These are phyloP conservation scores for Motacilla tschutschensis DNA, from an alignment of 2,113 vertebrate genomes.

Conservation along the genomic window DNA sequence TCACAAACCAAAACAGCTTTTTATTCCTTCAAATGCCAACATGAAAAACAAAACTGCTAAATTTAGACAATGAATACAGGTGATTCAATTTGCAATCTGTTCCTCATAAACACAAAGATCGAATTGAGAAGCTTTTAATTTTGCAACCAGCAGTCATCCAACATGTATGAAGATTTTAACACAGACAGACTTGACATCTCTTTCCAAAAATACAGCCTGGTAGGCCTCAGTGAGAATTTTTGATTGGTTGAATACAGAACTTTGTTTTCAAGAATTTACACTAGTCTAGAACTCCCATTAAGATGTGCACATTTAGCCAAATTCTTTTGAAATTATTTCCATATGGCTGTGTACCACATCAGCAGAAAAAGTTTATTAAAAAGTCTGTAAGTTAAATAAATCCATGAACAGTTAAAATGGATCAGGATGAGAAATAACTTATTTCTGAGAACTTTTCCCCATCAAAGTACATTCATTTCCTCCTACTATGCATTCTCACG, in stretches of 20 bases:
- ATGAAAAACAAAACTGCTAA: neutral
- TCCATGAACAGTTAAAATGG: neutral
- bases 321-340: neutral
- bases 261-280: neutral
- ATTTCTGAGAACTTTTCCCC: neutral
- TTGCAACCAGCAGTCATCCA: neutral
- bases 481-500: neutral
- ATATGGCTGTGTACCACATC: neutral
- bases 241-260: neutral
- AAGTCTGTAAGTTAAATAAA: neutral
- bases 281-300: neutral
- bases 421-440: neutral
- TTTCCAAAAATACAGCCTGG: neutral
- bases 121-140: neutral
- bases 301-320: neutral
- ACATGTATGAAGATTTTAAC: neutral
- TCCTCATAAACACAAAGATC: neutral
- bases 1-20: neutral
- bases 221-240: neutral
- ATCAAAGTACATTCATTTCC: neutral
- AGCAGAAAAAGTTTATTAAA: neutral
- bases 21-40: neutral
- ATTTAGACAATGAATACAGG: neutral
- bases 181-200: neutral
- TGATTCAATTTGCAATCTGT: neutral